A percentile compares a stretch with the other conserved stretches of the same genome.
Evolutionary conservation across 2,888 invertebrate species (phyloP).

Genomic region (Smittia aterrima): DNA sequence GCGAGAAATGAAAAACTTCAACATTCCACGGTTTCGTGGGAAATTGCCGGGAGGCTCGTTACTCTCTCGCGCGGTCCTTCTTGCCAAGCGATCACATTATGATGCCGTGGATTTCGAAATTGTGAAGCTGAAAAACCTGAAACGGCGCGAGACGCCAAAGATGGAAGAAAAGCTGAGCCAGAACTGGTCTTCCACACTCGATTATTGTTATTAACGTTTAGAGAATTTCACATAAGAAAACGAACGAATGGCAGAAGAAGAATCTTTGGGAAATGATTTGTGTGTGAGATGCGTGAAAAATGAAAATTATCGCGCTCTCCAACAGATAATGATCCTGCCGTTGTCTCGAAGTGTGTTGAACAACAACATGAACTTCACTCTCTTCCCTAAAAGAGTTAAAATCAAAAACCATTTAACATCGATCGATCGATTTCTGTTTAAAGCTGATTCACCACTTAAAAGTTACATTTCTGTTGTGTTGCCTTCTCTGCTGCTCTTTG

Average conservation of each 20-base stretch:
- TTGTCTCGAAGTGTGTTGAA: too few relatives aligned
- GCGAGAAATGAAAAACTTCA: constrained; percentile 12
- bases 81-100: constrained; percentile 17
- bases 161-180: neutral
- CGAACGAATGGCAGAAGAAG: neutral
- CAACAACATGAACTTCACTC: too few relatives aligned
- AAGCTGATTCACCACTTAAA: constrained; percentile 5
- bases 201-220: constrained; percentile 39
- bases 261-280: neutral
- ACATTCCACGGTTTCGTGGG: constrained; percentile 41
- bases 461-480: constrained; percentile 2
- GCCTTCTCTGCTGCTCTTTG: neutral
- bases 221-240: constrained; percentile 4
- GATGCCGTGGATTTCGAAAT: constrained; percentile 28
- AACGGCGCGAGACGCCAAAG: constrained; percentile 17
- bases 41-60: constrained; percentile 32
- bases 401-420: constrained; percentile 14
- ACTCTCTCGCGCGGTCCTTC: constrained; percentile 17
- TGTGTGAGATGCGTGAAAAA: constrained; percentile 34
- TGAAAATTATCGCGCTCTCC: neutral
- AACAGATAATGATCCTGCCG: too few relatives aligned
- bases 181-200: constrained; percentile 39
- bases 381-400: neutral
- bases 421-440: constrained; percentile 25
- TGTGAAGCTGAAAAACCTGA: constrained; percentile 36